Percentiles rank a stretch among this genome's conserved stretches.
Evolutionary conservation across 1,140 invertebrate species (phyloP).

Genomic region (Ptiloglossa arizonensis): DNA sequence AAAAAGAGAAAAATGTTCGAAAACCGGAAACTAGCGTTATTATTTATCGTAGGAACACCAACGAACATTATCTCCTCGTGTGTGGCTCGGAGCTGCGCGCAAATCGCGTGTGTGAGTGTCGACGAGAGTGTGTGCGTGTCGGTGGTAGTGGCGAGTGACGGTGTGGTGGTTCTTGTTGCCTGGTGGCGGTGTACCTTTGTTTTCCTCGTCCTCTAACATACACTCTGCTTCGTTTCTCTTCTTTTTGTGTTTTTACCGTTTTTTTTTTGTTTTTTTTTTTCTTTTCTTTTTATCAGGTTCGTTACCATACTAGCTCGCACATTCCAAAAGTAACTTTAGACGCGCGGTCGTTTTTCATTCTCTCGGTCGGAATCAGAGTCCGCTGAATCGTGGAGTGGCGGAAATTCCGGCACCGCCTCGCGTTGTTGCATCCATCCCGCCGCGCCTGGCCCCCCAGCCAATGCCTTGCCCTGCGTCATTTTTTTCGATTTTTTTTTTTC

Average conservation of each 20-base stretch:
- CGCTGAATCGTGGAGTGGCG: constrained; percentile 79
- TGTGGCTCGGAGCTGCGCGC: constrained; percentile 42
- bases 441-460: constrained; percentile 76
- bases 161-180: constrained; percentile 8
- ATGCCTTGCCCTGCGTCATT: constrained; percentile 80
- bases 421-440: constrained; percentile 79
- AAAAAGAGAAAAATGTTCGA: constrained; percentile 48
- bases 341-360: constrained; percentile 79
- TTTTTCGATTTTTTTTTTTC: constrained; percentile 70
- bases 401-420: constrained; percentile 78
- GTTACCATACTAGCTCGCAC: constrained; percentile 23
- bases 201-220: constrained; percentile 23
- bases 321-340: constrained; percentile 69
- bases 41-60: constrained; percentile 47
- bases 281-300: constrained; percentile 15
- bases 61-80: constrained; percentile 51
- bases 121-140: constrained; percentile 11
- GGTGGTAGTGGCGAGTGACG: constrained; percentile 5
- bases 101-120: constrained; percentile 22
- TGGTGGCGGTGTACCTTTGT: constrained; percentile 1
- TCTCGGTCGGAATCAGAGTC: constrained; percentile 82
- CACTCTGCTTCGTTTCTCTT: neutral
- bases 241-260: neutral
- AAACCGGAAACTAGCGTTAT: constrained; percentile 47
- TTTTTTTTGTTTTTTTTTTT: neutral